phyloP scores from a whole-genome alignment of 2,888 invertebrate species.

The Trissolcus brochymenae region DNA sequence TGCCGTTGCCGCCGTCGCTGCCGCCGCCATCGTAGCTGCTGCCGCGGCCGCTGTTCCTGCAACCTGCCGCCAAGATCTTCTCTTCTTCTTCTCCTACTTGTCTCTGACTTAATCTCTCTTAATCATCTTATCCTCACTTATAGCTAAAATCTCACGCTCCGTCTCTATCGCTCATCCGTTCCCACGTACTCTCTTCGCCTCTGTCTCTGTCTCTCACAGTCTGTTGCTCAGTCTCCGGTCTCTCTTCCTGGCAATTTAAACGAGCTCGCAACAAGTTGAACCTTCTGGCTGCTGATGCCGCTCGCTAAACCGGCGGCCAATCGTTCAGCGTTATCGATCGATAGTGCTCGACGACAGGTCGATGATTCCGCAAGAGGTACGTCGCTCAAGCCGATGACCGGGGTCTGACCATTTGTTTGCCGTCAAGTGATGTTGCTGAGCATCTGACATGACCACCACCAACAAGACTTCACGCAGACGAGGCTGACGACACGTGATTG shows the following conservation, averaged over 20 bases:
- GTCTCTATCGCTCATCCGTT: slow-evolving; percentile 8
- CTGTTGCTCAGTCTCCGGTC: slow-evolving; percentile 37
- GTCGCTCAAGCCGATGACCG: slow-evolving; percentile 30
- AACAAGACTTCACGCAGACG: not conserved
- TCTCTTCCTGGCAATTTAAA: slow-evolving; percentile 37
- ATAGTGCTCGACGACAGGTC: slow-evolving; percentile 42
- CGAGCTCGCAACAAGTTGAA: slow-evolving; percentile 49
- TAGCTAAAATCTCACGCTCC: not conserved
- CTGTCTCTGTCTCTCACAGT: slow-evolving; percentile 4
- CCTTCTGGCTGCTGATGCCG: slow-evolving; percentile 33
- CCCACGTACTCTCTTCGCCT: not conserved
- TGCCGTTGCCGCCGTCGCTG: slow-evolving; percentile 45
- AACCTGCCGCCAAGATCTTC: slow-evolving; percentile 30
- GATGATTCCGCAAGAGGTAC: slow-evolving; percentile 13
- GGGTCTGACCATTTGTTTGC: slow-evolving; percentile 24
- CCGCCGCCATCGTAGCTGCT: slow-evolving; percentile 31
- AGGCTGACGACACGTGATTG: slow-evolving; percentile 23
- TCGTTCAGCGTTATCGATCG: slow-evolving; percentile 53
- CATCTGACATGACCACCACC: slow-evolving; percentile 1
- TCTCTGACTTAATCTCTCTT: slow-evolving; percentile 35
- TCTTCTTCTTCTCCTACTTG: slow-evolving; percentile 56
- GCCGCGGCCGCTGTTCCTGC: slow-evolving; percentile 29
- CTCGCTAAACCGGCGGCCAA: slow-evolving; percentile 35
- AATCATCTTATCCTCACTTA: slow-evolving; percentile 7
- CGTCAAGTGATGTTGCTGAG: slow-evolving; percentile 3